Conservation (phyloP, 2,113 vertebrate genomes). For the Bambusicola thoracicus region DNA sequence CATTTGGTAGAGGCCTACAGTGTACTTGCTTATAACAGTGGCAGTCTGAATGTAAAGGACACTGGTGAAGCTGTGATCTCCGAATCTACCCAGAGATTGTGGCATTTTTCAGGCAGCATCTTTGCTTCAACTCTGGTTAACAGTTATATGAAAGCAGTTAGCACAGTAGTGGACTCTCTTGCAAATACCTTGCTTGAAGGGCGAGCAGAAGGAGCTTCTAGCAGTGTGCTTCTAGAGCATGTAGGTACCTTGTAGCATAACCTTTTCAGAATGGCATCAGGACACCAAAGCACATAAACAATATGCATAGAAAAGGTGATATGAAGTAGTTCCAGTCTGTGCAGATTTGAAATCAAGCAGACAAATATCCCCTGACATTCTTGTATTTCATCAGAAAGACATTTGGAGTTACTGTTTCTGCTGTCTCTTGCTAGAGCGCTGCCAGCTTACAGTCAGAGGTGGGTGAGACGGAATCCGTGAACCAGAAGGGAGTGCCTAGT, state of each 20-base stretch:
- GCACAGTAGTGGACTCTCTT: neutral
- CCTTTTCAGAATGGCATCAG: neutral
- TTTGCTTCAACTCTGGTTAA: neutral
- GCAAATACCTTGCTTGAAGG: neutral
- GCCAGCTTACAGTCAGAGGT: neutral
- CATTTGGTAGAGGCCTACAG: neutral
- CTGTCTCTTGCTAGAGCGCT: neutral
- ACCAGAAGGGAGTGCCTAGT: neutral
- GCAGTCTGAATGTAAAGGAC: neutral
- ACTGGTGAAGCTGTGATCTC: neutral
- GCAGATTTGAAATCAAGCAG: neutral
- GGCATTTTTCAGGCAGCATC: neutral
- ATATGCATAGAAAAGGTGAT: neutral
- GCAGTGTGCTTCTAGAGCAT: neutral
- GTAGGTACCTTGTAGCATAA: accelerated
- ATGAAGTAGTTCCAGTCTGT: neutral
- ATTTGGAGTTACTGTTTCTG: neutral
- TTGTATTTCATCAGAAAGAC: neutral
- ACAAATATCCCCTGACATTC: neutral
- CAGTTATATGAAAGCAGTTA: neutral
- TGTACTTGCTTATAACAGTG: neutral
- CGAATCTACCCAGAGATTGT: neutral
- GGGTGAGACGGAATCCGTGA: neutral
- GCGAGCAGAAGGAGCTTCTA: neutral
- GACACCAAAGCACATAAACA: neutral